Percentiles rank a stretch among this genome's conserved stretches.
These are phyloP conservation scores for Anabas testudineus DNA, from an alignment of 2,797 vertebrate genomes.

Conservation along the genomic window DNA sequence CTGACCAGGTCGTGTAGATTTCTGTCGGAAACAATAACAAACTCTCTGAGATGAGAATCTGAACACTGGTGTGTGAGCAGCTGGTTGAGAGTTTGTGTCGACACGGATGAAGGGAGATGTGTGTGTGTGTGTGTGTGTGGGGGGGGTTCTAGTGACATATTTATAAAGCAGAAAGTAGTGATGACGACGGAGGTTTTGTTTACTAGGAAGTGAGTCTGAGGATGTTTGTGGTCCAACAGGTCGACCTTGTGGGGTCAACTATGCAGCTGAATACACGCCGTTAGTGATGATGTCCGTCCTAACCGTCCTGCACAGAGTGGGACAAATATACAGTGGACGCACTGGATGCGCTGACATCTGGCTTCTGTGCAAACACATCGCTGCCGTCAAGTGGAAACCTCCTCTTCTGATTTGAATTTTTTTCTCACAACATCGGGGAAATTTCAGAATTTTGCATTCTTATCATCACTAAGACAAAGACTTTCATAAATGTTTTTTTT, in stretches of 20 bases:
- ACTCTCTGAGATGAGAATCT: conserved; percentile 47
- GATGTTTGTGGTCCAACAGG: conserved; percentile 27
- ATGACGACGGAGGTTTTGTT: conserved; percentile 10
- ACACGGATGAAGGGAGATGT: neutral
- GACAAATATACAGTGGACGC: conserved; percentile 14
- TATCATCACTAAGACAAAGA: neutral
- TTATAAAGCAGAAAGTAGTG: conserved; percentile 49
- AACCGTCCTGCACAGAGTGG: conserved; percentile 11
- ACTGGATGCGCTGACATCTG: conserved; percentile 11
- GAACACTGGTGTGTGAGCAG: conserved; percentile 43
- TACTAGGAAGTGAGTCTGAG: conserved; percentile 26
- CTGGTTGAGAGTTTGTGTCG: conserved; percentile 24
- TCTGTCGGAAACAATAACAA: conserved; percentile 14
- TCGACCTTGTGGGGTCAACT: conserved; percentile 2
- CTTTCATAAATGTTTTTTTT: neutral
- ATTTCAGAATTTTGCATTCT: conserved; percentile 1
- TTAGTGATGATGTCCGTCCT: conserved; percentile 18
- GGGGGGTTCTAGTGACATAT: conserved; percentile 57
- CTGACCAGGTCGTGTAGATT: conserved; percentile 10
- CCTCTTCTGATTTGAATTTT: conserved; percentile 2
- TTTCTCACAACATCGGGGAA: conserved; percentile 7
- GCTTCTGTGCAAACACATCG: conserved; percentile 15
- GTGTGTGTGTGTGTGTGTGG: too few relatives aligned
- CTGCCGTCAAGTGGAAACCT: conserved; percentile 19
- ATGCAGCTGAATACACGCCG: conserved; percentile 36